Conservation (phyloP, 2,888 invertebrate genomes). For the Emmelina monodactyla region DNA sequence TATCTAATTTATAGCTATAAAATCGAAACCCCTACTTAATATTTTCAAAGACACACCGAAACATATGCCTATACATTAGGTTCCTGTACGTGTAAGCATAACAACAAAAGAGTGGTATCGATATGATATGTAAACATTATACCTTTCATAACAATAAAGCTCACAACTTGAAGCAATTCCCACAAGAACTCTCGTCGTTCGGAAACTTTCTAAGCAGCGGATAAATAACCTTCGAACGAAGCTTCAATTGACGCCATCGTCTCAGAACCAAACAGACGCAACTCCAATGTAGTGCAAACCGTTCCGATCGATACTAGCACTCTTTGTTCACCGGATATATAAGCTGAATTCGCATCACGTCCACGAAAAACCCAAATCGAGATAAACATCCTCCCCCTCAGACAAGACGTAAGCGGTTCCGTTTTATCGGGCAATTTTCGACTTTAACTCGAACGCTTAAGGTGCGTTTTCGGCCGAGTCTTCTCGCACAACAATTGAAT, state of each 20-base stretch:
- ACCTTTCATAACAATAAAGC: constrained; percentile 31
- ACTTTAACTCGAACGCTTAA: constrained; percentile 55
- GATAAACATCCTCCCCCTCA: constrained; percentile 58
- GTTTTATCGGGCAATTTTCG: constrained; percentile 60
- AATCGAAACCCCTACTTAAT: too few species aligned
- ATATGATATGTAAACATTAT: constrained; percentile 8
- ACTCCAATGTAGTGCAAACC: constrained; percentile 33
- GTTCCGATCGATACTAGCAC: constrained; percentile 52
- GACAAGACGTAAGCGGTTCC: constrained; percentile 54
- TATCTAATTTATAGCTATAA: too few species aligned
- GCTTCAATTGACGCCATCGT: constrained; percentile 41
- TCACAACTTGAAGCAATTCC: constrained; percentile 42
- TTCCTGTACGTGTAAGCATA: not conserved
- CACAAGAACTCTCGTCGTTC: constrained; percentile 46
- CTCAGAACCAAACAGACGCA: constrained; percentile 32
- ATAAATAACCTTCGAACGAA: constrained; percentile 56
- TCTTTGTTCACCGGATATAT: constrained; percentile 59
- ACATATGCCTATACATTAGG: too few species aligned
- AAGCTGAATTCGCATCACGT: constrained; percentile 64
- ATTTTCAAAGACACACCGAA: too few species aligned
- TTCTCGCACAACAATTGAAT: constrained; percentile 58
- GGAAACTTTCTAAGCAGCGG: constrained; percentile 55
- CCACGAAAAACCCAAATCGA: constrained; percentile 63
- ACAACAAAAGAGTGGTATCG: not conserved
- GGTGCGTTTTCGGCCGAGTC: constrained; percentile 46